Percentiles rank a stretch among this genome's conserved stretches.
phyloP scores from a whole-genome alignment of 35 echinoderm and acorn worm genomes.

The Apostichopus japonicus region DNA sequence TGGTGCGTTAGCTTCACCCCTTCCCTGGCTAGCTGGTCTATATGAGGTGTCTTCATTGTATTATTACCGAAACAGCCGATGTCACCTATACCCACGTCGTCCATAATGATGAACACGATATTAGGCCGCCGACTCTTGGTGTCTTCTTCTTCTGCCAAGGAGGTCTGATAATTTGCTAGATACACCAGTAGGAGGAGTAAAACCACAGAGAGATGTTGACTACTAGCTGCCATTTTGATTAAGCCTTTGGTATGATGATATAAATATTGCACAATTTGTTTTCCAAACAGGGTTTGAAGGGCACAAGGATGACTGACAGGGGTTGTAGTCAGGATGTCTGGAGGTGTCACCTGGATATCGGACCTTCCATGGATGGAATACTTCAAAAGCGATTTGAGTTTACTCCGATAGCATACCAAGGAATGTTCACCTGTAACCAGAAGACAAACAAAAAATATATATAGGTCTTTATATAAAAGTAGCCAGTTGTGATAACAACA shows the following conservation, averaged over 20 bases:
- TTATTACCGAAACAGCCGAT: slow-evolving; percentile 94
- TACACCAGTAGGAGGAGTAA: neutral
- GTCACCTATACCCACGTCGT: slow-evolving; percentile 97
- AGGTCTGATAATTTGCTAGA: neutral
- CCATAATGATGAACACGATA: slow-evolving; percentile 87
- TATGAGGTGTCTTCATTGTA: slow-evolving; percentile 86
- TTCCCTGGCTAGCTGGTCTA: slow-evolving; percentile 83
- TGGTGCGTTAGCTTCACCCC: slow-evolving; percentile 93
- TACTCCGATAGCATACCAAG: neutral
- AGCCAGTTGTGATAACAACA: too few relatives aligned
- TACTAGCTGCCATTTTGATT: neutral
- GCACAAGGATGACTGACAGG: neutral
- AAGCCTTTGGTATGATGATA: neutral
- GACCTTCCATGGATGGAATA: slow-evolving; percentile 41
- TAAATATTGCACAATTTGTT: slow-evolving; percentile 16
- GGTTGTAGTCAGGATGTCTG: neutral
- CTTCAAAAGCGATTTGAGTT: neutral
- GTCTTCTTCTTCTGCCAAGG: neutral
- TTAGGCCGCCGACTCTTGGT: slow-evolving; percentile 62
- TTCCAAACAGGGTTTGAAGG: slow-evolving; percentile 2
- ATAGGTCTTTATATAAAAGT: too few relatives aligned
- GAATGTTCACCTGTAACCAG: neutral
- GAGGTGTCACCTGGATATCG: slow-evolving; percentile 5
- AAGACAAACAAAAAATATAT: too few relatives aligned
- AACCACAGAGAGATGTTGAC: neutral